phyloP scores from a whole-genome alignment of 2,113 vertebrate genomes.

The Clarias macrocephalus region DNA sequence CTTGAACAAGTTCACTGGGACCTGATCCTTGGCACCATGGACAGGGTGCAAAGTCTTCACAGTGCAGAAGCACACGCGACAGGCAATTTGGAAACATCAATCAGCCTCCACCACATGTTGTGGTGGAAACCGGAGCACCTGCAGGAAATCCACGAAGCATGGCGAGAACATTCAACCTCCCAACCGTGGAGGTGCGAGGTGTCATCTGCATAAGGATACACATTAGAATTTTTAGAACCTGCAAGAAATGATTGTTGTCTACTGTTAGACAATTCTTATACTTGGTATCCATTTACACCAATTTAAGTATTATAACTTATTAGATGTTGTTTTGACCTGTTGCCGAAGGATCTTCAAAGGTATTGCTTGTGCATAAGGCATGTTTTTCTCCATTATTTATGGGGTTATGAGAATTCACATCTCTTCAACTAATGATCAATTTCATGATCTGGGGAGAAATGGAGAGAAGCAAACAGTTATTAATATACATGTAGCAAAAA shows the following conservation, averaged over 20 bases:
- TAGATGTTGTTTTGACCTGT: conserved; percentile 1
- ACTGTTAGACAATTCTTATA: background rate
- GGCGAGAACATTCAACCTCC: no score
- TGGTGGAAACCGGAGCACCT: no score
- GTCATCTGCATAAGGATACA: background rate
- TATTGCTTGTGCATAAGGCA: background rate
- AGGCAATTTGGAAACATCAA: no score
- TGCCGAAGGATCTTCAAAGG: background rate
- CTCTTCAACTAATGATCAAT: background rate
- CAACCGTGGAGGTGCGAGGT: no score
- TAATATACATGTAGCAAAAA: conserved; percentile 20
- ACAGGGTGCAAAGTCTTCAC: no score
- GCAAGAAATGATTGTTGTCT: background rate
- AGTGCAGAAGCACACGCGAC: no score
- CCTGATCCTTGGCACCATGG: no score
- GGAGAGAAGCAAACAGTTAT: background rate
- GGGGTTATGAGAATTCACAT: background rate
- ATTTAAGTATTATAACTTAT: background rate
- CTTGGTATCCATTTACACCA: background rate
- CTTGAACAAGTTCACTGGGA: no score
- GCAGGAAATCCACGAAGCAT: no score
- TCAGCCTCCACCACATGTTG: no score
- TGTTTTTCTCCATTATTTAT: background rate
- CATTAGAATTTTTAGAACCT: background rate
- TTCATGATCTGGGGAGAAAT: background rate